phyloP scores from a whole-genome alignment of 2,113 vertebrate genomes.

The Saguinus imperator region DNA sequence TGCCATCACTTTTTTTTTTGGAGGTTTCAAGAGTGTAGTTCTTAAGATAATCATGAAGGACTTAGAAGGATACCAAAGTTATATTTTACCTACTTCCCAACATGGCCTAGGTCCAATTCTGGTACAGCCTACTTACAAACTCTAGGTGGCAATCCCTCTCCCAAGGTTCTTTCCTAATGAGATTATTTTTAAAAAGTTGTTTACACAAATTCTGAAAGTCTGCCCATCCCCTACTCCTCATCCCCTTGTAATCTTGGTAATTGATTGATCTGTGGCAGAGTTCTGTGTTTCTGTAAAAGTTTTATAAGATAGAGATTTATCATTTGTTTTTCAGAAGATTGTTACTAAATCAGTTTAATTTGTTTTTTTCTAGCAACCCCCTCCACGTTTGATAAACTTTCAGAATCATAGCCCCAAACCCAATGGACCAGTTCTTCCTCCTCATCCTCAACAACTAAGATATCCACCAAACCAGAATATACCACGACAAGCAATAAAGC shows the following conservation, averaged over 20 bases:
- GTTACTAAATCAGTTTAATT: conserved; percentile 10
- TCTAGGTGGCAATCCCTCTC: not conserved
- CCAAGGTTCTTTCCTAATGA: not conserved
- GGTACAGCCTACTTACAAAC: not conserved
- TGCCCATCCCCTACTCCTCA: not conserved
- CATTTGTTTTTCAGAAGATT: not conserved
- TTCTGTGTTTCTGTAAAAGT: not conserved
- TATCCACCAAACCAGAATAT: conserved; percentile 82
- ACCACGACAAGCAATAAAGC: conserved; percentile 80
- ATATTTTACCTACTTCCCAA: not conserved
- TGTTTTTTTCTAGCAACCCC: conserved; percentile 79
- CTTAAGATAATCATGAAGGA: not conserved
- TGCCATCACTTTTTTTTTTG: not conserved
- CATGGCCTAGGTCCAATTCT: not conserved
- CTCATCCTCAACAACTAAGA: conserved; percentile 84
- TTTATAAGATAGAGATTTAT: not conserved
- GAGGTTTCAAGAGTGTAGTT: not conserved
- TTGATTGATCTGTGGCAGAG: not conserved
- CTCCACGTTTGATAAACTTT: conserved; percentile 88
- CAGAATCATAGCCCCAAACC: conserved; percentile 85
- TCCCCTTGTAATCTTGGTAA: not conserved
- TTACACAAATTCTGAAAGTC: not conserved
- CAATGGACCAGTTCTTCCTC: conserved; percentile 82
- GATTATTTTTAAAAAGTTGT: not conserved
- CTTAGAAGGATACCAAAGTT: not conserved